phyloP scores from a whole-genome alignment of 1,140 invertebrate genomes.

The Drosophila erecta region DNA sequence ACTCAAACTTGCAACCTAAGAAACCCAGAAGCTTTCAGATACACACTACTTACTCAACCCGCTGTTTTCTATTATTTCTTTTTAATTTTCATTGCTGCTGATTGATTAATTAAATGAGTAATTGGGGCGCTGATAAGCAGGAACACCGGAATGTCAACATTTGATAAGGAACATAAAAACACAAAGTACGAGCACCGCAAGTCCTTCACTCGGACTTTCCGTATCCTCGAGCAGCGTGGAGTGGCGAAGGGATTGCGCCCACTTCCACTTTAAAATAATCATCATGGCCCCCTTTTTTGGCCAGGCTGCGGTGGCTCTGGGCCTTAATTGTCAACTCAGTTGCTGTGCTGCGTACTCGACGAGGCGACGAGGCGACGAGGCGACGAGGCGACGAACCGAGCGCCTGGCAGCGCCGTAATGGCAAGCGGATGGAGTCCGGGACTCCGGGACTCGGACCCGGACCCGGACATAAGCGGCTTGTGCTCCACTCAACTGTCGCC shows the following conservation, averaged over 20 bases:
- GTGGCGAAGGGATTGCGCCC: neutral
- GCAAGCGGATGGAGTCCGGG: neutral
- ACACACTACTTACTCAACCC: no score
- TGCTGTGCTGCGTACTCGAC: constrained; percentile 10
- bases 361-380: constrained; percentile 49
- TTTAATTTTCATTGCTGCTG: neutral
- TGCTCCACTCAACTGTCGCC: constrained; percentile 26
- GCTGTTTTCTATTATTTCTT: no score
- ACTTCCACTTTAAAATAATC: constrained; percentile 56
- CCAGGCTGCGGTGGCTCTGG: constrained; percentile 12
- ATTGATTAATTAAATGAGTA: neutral
- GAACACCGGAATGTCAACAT: neutral
- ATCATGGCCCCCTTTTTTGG: constrained; percentile 13
- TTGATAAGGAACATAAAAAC: neutral
- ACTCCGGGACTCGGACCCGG: no score
- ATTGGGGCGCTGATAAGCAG: neutral
- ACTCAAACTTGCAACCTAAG: no score
- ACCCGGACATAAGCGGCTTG: constrained; percentile 56
- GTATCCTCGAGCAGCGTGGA: no score
- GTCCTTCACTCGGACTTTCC: neutral
- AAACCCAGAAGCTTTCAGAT: no score
- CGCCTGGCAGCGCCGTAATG: constrained; percentile 3
- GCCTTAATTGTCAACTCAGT: constrained; percentile 49
- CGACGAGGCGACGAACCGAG: constrained; percentile 35
- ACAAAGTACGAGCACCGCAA: no score